Evolutionary conservation across 2,797 vertebrate genomes (phyloP), one percentile per base, ranked within the genome.

Genomic region (Paramormyrops hopkinsi): DNA sequence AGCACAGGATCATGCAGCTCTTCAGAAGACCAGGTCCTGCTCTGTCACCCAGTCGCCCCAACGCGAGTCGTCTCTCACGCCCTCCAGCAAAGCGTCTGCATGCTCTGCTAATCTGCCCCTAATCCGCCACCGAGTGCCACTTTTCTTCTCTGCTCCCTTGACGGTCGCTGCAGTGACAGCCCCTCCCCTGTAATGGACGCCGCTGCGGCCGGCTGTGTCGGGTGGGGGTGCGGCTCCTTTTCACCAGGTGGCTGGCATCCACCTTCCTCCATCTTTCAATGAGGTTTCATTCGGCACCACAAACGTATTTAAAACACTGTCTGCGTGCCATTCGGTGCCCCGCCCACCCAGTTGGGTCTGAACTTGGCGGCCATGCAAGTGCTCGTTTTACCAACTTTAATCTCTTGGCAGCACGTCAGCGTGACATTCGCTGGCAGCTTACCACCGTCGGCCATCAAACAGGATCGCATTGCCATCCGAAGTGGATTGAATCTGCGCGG

Each of bases 121-220:
- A 25, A 86, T 86, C 50, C 50, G 12, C 12, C 83, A 6, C 50
- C 6, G 50, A n/a, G 29, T 51, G 22, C 6, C 8, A 6, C 85
- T 59, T 46, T 37, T 56, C 29, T n/a, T 8, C 51, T 6, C 65
- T 19, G 19, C 37, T 56, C 51, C 51, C 25, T 84, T 59, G 73
- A 76, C 19, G 90, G 85, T 69, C 89, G 62, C 73, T 41, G 12
- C 92, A 92, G 93, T 89, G 91, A 92, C 89, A 90, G 92, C 91
- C 88, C 91, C 90, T 89, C 85, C n/a, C 92, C 91, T 90, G 90
- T 91, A 92, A 89, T 17, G 90, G 89, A 90, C 89, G 91, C 79
- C 90, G 1, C 17, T 86, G 73, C 8, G 73, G 14, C 37, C 17
- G 37, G 17, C 73, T 6, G 17, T 19, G 17, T 56, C 33, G 6